These are phyloP conservation scores for Siniperca knerii DNA, from an alignment of 2,113 vertebrate genomes.

Conservation along the genomic window DNA sequence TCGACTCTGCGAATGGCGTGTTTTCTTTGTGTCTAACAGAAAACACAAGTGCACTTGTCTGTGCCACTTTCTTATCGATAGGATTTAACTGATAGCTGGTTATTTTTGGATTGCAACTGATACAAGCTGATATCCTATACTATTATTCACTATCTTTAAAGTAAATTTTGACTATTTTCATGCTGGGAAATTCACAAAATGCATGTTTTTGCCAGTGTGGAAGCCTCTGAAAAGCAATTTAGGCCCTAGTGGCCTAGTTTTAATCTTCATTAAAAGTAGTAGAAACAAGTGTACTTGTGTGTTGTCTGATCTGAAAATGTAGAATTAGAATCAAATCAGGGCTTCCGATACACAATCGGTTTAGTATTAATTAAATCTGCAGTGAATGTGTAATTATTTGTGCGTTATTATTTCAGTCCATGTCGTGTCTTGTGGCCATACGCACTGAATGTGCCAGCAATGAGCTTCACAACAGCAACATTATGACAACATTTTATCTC, in stretches of 20 bases:
- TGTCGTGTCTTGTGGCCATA: conserved; percentile 18
- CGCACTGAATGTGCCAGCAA: conserved; percentile 20
- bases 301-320: not conserved
- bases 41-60: conserved; percentile 40
- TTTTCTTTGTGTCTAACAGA: conserved; percentile 49
- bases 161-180: not conserved
- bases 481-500: conserved; percentile 66
- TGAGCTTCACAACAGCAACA: conserved; percentile 46
- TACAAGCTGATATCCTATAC: not conserved
- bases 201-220: not conserved
- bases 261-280: not conserved
- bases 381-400: not conserved
- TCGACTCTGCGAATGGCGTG: not conserved
- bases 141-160: not conserved
- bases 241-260: not conserved
- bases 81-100: conserved; percentile 29
- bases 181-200: not conserved
- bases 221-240: not conserved
- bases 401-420: conserved; percentile 24
- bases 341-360: not conserved
- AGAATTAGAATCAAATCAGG: conserved; percentile 3
- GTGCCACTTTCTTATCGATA: conserved; percentile 37
- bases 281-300: not conserved
- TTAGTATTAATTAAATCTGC: conserved; percentile 28
- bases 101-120: conserved; percentile 43